Conservation (phyloP, 2,797 vertebrate species). For the Steatocranus sp. region DNA sequence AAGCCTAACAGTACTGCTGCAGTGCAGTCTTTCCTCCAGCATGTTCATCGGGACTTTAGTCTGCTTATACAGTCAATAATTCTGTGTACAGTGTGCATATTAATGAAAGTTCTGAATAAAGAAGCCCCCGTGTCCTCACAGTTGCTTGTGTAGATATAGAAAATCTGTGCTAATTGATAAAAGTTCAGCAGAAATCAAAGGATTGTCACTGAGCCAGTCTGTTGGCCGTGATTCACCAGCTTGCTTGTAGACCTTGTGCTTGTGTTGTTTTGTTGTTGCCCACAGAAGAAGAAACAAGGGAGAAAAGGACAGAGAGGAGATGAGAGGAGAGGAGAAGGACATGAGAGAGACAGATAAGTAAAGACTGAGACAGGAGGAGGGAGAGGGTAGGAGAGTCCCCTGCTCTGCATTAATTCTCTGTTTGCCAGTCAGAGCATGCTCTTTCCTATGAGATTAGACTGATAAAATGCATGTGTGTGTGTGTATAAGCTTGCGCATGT, state of each 20-base stretch:
- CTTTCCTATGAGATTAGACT: constrained; percentile 68
- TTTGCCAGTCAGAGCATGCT: constrained; percentile 73
- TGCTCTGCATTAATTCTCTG: constrained; percentile 72
- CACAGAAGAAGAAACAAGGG: constrained; percentile 19
- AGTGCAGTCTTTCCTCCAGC: background rate
- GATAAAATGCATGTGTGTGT: constrained; percentile 64
- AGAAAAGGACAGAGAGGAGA: constrained; percentile 1
- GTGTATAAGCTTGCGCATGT: constrained; percentile 28
- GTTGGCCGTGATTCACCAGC: background rate
- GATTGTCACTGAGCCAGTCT: constrained; percentile 9
- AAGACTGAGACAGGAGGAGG: constrained; percentile 46
- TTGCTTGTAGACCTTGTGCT: constrained; percentile 24
- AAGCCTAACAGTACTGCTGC: background rate
- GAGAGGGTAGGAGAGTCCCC: constrained; percentile 48
- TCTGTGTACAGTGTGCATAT: background rate
- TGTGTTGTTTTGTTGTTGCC: constrained; percentile 47
- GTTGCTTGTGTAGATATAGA: background rate
- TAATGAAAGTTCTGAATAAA: background rate
- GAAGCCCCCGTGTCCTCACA: background rate
- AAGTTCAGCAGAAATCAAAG: background rate
- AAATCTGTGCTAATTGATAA: background rate
- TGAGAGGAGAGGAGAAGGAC: constrained; percentile 35
- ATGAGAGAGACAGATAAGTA: constrained; percentile 53
- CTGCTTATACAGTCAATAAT: background rate
- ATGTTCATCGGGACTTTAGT: background rate